phyloP scores from a whole-genome alignment of 2,888 invertebrate genomes.

The Epistrophella euchroma region DNA sequence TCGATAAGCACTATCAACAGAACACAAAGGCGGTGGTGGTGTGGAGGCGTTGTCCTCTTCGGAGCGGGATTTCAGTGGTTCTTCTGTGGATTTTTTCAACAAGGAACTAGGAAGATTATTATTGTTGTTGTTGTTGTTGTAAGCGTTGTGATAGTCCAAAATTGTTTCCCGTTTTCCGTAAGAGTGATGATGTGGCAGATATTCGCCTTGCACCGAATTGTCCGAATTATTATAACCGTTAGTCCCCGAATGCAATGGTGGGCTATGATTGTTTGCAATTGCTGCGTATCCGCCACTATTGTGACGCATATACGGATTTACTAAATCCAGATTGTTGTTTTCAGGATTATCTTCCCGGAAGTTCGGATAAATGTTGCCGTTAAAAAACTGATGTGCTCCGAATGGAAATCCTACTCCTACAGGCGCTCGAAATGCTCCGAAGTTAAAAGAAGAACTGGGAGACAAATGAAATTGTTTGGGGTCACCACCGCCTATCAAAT shows the following conservation, averaged over 20 bases:
- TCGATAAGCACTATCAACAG: constrained; percentile 70
- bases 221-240: constrained; percentile 69
- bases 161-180: constrained; percentile 77
- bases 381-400: constrained; percentile 76
- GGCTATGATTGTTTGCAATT: constrained; percentile 80
- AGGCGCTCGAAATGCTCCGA: constrained; percentile 80
- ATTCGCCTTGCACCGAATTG: constrained; percentile 79
- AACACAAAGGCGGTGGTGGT: constrained; percentile 80
- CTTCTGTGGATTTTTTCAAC: constrained; percentile 63
- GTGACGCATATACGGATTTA: constrained; percentile 83
- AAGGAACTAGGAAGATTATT: constrained; percentile 59
- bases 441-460: constrained; percentile 82
- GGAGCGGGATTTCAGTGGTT: constrained; percentile 77
- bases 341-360: constrained; percentile 76
- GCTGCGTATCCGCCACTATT: constrained; percentile 78
- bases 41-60: constrained; percentile 81
- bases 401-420: constrained; percentile 79
- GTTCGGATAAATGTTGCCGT: constrained; percentile 70
- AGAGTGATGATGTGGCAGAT: constrained; percentile 80
- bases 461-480: constrained; percentile 81
- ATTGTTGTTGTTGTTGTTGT: constrained; percentile 77
- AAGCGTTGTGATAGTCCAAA: constrained; percentile 81
- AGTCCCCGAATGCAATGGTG: constrained; percentile 76
- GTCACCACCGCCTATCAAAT: constrained; percentile 58
- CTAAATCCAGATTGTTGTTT: constrained; percentile 80